Base-by-base conservation (phyloP, 1,140 invertebrate species). In the Proctacanthus coquilletti region DNA sequence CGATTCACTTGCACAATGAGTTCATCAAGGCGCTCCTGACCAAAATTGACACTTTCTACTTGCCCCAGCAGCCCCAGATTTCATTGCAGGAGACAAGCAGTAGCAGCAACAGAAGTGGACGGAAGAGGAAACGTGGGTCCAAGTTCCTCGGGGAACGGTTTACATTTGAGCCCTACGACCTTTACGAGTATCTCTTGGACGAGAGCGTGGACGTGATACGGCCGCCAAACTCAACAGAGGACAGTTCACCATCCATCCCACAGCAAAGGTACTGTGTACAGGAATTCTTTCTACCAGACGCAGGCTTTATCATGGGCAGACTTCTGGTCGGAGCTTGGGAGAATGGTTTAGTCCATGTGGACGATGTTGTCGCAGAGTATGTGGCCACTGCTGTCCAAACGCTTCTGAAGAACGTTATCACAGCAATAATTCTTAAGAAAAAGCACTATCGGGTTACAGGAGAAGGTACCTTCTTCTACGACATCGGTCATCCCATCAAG, bases 321-420 rank as follows among this genome's bases (percentile, higher is more conserved):
- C 70, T 87, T 42, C 69, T 85, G 61, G 66, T 87, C 4, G 76
- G 77, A 29, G 80, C 82, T 14, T 87, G 82, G 83, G 84, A 87
- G 47, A 69, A 72, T 30, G 82, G 81, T 5, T 66, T 88, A 20
- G 75, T 83, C 41, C 78, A 76, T 18, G 80, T 81, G 21, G 76
- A 83, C 42, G 79, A 84, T 48, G 73, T 70, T 45, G 80, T 79
- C 11, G 77, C 80, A 2, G 73, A 77, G 41, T 66, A 84, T 9
- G 67, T 86, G 19, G 74, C 83, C 27, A 70, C 73, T 31, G 79
- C 82, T 17, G 73, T 82, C 4, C 75, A 80, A 50, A 63, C 75
- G 42, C 76, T 83, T 48, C 61, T 85, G 3, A 85, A 85, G 50
- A 80, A 80, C 52, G 67, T 87, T n/a, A 57, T 88, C 0, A 73